Evolutionary conservation across 2,888 invertebrate genomes (phyloP).

Genomic region (Scelioninae gen. 2): DNA sequence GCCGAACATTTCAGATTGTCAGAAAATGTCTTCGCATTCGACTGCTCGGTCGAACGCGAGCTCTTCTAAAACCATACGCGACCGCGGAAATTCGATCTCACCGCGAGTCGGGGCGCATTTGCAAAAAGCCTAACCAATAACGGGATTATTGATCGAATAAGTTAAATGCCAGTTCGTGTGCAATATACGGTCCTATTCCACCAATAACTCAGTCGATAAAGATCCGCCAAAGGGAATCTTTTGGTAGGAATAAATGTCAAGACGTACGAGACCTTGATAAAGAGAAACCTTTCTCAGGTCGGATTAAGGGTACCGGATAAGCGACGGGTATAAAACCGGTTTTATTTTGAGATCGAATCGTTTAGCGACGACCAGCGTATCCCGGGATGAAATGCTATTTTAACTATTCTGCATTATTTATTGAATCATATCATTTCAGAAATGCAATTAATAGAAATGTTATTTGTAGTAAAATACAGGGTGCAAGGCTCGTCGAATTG

Average conservation of each 20-base stretch:
- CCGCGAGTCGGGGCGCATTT: slow-evolving; percentile 11
- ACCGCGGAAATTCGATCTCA: slow-evolving; percentile 4
- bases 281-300: slow-evolving; percentile 26
- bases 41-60: slow-evolving; percentile 22
- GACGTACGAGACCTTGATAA: slow-evolving; percentile 28
- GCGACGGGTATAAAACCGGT: not conserved
- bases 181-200: slow-evolving; percentile 33
- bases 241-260: slow-evolving; percentile 35
- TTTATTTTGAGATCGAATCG: slow-evolving; percentile 8
- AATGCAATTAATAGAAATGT: no score
- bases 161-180: slow-evolving; percentile 46
- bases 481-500: no score
- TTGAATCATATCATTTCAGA: no score
- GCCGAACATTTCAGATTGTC: not conserved
- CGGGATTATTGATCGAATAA: slow-evolving; percentile 42
- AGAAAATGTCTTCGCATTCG: slow-evolving; percentile 8
- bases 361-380: slow-evolving; percentile 2
- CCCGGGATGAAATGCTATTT: not conserved
- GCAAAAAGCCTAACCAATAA: slow-evolving; percentile 47
- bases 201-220: slow-evolving; percentile 43
- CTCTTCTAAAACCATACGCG: slow-evolving; percentile 9
- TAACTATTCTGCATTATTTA: not conserved
- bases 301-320: slow-evolving; percentile 24
- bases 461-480: no score
- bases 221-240: slow-evolving; percentile 20